phyloP scores from a whole-genome alignment of 2,888 invertebrate species.

The Rhagonycha lutea region DNA sequence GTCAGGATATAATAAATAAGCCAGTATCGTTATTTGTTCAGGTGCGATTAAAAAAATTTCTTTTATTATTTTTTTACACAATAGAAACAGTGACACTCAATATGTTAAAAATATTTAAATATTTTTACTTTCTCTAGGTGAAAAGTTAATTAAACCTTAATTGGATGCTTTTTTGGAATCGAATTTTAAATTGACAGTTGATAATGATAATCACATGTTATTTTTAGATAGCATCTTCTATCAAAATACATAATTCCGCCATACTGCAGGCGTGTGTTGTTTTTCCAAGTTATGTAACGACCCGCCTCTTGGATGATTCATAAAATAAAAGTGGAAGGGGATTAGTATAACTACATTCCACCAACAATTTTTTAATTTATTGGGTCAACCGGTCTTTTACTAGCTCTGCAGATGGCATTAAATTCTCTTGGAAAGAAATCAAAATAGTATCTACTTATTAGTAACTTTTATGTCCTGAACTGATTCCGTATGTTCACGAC shows the following conservation, averaged over 20 bases:
- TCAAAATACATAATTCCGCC: slow-evolving; percentile 37
- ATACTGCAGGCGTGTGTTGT: slow-evolving; percentile 52
- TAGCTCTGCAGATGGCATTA: background rate
- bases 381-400: slow-evolving; percentile 1
- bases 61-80: slow-evolving; percentile 28
- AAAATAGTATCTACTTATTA: background rate
- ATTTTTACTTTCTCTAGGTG: background rate
- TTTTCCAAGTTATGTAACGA: slow-evolving; percentile 42
- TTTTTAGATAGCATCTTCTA: slow-evolving; percentile 1
- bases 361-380: slow-evolving; percentile 22
- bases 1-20: slow-evolving; percentile 28
- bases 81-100: slow-evolving; percentile 31
- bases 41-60: slow-evolving; percentile 39
- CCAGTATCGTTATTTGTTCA: slow-evolving; percentile 37
- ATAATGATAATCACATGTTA: background rate
- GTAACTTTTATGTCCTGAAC: background rate
- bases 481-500: background rate
- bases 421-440: background rate
- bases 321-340: slow-evolving; percentile 34
- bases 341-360: slow-evolving; percentile 29
- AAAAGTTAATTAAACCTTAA: background rate
- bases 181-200: background rate
- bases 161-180: background rate
- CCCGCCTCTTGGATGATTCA: slow-evolving; percentile 49
- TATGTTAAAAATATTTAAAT: background rate